Base-by-base conservation (phyloP, 2,113 vertebrate species). In the Chlorodrepanis virens region DNA sequence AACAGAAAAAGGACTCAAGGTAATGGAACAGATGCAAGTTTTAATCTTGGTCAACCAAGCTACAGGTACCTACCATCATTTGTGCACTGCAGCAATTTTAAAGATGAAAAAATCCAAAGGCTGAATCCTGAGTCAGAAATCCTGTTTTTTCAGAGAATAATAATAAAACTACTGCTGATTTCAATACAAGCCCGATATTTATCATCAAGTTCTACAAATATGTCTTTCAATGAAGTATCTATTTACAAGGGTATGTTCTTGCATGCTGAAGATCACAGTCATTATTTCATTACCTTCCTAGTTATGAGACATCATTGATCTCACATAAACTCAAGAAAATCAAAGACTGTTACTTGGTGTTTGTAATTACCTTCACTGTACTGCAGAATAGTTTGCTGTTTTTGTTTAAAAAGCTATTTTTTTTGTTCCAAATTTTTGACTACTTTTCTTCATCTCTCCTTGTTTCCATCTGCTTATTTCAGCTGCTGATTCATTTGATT, bases 401-500 rank as follows among this genome's bases (percentile, higher is more conserved):
- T 87, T 78, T 81, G 45, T 65, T 9, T 17, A 88, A 40, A 49
- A 49, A 61, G 22, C 11, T 27, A 5, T 39, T 44, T 28, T 78
- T 63, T 64, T 68, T 67, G 5, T 80, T 69, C 44, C n/a, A 75
- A 35, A 79, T 78, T 35, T 93, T 76, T 65, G 47, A 70, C n/a
- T 40, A n/a, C 61, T 70, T 74, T 63, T 47, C 24, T 59, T 60
- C 25, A 44, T 39, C 37, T 59, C 40, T 42, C 35, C 33, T 45
- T 72, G 20, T 53, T 78, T 87, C 74, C 47, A 61, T 69, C 64
- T 53, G 28, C 29, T 64, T 28, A 75, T 93, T 87, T 68, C 96
- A 99, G 98, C 97, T 96, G 95, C 96, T 42, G 98, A 98, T 83
- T 97, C 97, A 29, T 99, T 99, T 87, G 89, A 98, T 63, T 75